Base-by-base conservation (phyloP, 2,888 invertebrate genomes). In the Eupithecia vulgata region DNA sequence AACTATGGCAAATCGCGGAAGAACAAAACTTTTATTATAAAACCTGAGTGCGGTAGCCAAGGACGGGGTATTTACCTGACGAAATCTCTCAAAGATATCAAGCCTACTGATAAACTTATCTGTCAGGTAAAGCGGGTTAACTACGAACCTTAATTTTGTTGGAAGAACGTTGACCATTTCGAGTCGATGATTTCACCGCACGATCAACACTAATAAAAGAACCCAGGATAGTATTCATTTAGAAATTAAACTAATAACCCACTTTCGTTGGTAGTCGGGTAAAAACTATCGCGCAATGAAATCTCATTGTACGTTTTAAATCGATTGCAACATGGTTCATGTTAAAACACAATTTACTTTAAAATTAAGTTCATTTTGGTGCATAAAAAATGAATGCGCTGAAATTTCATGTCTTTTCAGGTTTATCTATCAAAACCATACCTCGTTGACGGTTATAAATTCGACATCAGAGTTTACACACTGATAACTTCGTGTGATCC, bases 401-500 rank as follows among this genome's bases (percentile, higher is more conserved):
- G n/a, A 48, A n/a, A 7, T n/a, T n/a, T 30, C 3, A 57, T 13
- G 42, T 68, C 64, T 73, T 90, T 90, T 71, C 81, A 95, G 94
- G 92, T 94, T 25, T 95, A 94, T 80, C 83, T 95, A 57, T 87
- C 94, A 12, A 94, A 97, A 95, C 98, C 98, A 0, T 97, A 97
- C 79, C 94, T 98, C 65, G 97, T 98, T 25, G 98, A 99, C 87
- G 98, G 98, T 1, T 98, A 97, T 88, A 99, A 99, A 93, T 98
- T 98, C 89, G 99, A 99, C 90, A 95, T 99, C 73, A 95, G 99
- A 76, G 96, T 98, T 15, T 99, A 99, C 88, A 96, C 97, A 0
- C 93, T 99, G 40, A 97, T 99, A 76, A 98, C 98, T 0, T 98
- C 98, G 0, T 98, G 98, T 86, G 98, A 98, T 90, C 98, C 98